These are phyloP conservation scores for Setipinna tenuifilis DNA, from an alignment of 2,797 vertebrate genomes.

Conservation along the genomic window DNA sequence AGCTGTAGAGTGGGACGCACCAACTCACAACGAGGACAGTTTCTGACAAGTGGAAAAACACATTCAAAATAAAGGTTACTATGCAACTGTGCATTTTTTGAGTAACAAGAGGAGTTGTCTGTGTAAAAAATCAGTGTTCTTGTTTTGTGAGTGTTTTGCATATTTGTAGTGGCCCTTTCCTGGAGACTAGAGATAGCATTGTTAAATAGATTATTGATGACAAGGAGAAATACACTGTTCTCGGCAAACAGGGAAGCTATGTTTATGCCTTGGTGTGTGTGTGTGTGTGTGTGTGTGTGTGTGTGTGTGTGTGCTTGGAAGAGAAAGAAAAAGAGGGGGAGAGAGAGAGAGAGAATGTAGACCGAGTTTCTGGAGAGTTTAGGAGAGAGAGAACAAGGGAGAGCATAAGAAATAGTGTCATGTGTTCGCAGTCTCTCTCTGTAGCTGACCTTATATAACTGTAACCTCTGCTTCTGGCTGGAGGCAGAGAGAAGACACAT, in stretches of 20 bases:
- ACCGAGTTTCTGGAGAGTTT: background rate
- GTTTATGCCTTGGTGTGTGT: background rate
- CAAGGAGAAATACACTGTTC: background rate
- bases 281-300: constrained; percentile 11
- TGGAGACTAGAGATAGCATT: background rate
- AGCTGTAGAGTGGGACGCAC: background rate
- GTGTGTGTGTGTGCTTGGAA: constrained; percentile 13
- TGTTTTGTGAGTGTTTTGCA: background rate
- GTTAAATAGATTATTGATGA: constrained; percentile 13
- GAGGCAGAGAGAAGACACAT: constrained; percentile 59
- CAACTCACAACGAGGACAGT: background rate
- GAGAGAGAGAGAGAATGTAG: constrained; percentile 24
- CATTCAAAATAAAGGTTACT: background rate
- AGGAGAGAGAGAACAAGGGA: background rate
- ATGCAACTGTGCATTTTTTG: too few species aligned
- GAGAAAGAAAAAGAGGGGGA: constrained; percentile 4
- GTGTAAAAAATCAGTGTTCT: background rate
- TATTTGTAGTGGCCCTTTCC: background rate
- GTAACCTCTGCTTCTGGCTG: constrained; percentile 67
- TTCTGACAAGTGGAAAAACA: constrained; percentile 1
- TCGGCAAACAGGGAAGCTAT: background rate
- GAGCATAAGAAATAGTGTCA: constrained; percentile 46
- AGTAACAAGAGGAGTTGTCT: too few species aligned
- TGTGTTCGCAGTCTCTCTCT: constrained; percentile 54
- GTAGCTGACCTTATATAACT: constrained; percentile 59